Conservation (phyloP, 1,140 invertebrate genomes). For the Trypoxylus dichotomus region DNA sequence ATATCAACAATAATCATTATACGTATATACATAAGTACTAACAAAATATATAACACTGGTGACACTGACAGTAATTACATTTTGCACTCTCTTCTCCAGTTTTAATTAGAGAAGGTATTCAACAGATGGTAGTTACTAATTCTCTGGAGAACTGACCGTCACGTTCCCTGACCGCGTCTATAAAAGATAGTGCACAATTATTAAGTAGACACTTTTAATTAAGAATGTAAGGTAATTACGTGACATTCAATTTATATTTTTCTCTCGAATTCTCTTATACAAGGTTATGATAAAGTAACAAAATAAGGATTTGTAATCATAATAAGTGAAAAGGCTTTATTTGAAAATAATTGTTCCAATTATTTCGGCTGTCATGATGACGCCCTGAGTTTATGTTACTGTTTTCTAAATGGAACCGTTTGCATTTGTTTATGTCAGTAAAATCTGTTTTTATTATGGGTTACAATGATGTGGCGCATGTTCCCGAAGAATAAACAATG, state of each 20-base stretch:
- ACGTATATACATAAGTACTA: not conserved
- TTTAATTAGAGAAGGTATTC: slow-evolving; percentile 7
- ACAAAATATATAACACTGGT: not conserved
- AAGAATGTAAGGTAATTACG: not conserved
- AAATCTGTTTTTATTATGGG: too few species aligned
- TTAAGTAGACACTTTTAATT: not conserved
- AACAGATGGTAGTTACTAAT: not conserved
- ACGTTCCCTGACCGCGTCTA: not conserved
- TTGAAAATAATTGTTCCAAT: not conserved
- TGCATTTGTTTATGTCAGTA: too few species aligned
- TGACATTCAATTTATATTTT: not conserved
- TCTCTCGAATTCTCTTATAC: not conserved
- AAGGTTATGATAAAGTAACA: too few species aligned
- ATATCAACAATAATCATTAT: not conserved
- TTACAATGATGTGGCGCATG: too few species aligned
- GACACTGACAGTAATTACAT: not conserved
- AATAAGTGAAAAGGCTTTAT: not conserved
- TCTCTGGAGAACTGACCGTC: not conserved
- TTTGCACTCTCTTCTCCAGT: not conserved
- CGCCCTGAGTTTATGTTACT: too few species aligned
- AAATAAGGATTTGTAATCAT: not conserved
- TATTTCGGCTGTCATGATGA: not conserved
- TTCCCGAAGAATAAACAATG: too few species aligned
- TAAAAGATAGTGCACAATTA: not conserved
- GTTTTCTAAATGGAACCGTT: too few species aligned